Base-by-base conservation (phyloP, 2,888 invertebrate genomes). In the Drosophila subquinaria region DNA sequence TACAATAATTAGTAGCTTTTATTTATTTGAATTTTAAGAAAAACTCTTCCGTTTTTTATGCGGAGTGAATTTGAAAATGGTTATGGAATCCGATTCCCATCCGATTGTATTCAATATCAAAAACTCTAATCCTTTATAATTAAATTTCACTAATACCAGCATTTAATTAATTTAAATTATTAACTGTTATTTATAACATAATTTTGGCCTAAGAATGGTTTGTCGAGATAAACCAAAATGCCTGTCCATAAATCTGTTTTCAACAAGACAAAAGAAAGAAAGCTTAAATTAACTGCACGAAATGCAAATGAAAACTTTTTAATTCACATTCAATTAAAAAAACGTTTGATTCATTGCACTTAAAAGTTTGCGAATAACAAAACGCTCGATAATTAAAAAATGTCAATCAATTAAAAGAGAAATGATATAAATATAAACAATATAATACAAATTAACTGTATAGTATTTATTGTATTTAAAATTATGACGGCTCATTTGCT, bases 401-500 rank as follows among this genome's bases (percentile, higher is more conserved):
- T 33, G 59, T 77, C 64, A 64, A 77, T 73, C 73, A 63, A 64
- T 45, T 66, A 56, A 72, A 63, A 48, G 17, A 13, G 33, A 27
- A 35, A 45, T 23, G 27, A 38, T 23, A 30, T 30, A 64, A 59
- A 56, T 47, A 52, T 60, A 64, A 60, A 15, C 42, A 63, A 64
- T 63, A 38, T 52, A 52, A 68, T 68, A 66, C 64, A 79, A 79
- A 78, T 76, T 73, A 73, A 69, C 68, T 55, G 43, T 66, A 23
- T 65, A 56, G 64, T 51, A 69, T 72, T 63, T 61, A 64, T 53
- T 27, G 35, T 35, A 45, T 53, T 36, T 35, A 51, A 45, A 52
- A 69, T 47, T 59, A 43, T 75, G 72, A 68, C 48, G 72, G 47
- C 55, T 76, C 62, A 75, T 72, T 76, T 76, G 56, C 23, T 43